Conservation (phyloP, 2,888 invertebrate genomes). For the Stratiomys singularior region DNA sequence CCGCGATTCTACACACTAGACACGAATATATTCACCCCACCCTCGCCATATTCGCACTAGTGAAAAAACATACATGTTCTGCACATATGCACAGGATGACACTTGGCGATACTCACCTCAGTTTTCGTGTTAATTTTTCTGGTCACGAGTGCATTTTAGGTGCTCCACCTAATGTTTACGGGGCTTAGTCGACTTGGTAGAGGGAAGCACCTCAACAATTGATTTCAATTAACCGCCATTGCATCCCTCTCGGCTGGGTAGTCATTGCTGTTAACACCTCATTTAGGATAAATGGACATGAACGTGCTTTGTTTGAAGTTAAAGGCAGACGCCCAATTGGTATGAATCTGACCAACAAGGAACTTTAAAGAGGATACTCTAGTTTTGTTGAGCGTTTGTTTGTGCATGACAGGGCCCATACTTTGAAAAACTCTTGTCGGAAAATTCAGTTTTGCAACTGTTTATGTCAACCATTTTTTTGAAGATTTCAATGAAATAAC, state of each 20-base stretch:
- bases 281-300: background rate
- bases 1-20: constrained; percentile 6
- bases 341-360: background rate
- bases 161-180: background rate
- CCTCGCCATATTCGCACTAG: background rate
- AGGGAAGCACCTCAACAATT: background rate
- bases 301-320: background rate
- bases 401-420: too few relatives aligned
- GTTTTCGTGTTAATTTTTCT: background rate
- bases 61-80: too few relatives aligned
- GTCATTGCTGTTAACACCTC: background rate
- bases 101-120: background rate
- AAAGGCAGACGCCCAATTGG: background rate
- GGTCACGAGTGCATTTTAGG: background rate
- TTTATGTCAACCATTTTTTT: too few relatives aligned
- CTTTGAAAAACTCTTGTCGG: too few relatives aligned
- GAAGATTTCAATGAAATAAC: too few relatives aligned
- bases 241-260: background rate
- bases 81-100: background rate
- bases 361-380: too few relatives aligned
- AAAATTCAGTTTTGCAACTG: too few relatives aligned
- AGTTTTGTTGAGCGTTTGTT: too few relatives aligned
- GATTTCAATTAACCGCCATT: background rate
- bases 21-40: background rate
- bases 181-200: background rate